These are phyloP conservation scores for Salpingus planirostris DNA, from an alignment of 2,888 invertebrate species.

Conservation along the genomic window DNA sequence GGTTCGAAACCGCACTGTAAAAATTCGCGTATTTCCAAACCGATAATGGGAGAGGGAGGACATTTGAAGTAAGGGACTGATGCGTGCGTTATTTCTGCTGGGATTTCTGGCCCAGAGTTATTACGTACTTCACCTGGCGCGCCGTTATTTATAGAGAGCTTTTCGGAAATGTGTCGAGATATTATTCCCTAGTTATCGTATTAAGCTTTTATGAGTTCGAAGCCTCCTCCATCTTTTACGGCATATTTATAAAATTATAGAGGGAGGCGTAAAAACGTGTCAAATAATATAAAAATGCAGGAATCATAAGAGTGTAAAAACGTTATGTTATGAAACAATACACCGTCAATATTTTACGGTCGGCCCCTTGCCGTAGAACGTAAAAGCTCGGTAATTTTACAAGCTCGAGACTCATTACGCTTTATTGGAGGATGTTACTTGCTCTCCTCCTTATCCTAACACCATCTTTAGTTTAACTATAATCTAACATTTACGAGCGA, in stretches of 20 bases:
- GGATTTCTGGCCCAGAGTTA: neutral
- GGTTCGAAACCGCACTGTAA: slow-evolving; percentile 1
- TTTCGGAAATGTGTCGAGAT: slow-evolving; percentile 6
- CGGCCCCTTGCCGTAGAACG: slow-evolving; percentile 1
- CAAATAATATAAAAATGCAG: slow-evolving; percentile 4
- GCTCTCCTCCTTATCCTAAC: slow-evolving; percentile 6
- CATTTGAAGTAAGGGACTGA: too few species aligned
- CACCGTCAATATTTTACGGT: slow-evolving; percentile 9
- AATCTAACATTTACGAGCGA: slow-evolving; percentile 5
- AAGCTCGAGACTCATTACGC: slow-evolving; percentile 9
- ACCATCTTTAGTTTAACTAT: slow-evolving; percentile 1
- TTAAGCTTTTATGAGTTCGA: slow-evolving; percentile 9
- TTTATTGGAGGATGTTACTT: slow-evolving; percentile 5
- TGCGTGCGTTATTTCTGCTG: neutral
- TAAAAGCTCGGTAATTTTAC: slow-evolving; percentile 7
- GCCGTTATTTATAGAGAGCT: neutral
- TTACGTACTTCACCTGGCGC: slow-evolving; percentile 1
- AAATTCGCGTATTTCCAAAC: neutral
- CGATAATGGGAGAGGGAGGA: too few species aligned
- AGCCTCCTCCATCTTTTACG: slow-evolving; percentile 5
- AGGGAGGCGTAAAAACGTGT: slow-evolving; percentile 3
- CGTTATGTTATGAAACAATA: slow-evolving; percentile 10
- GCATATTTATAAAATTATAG: slow-evolving; percentile 13
- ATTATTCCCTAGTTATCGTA: slow-evolving; percentile 10
- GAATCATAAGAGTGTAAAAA: slow-evolving; percentile 10